Evolutionary conservation across 1,140 invertebrate species (phyloP).

Genomic region (Bombus difficillimus): DNA sequence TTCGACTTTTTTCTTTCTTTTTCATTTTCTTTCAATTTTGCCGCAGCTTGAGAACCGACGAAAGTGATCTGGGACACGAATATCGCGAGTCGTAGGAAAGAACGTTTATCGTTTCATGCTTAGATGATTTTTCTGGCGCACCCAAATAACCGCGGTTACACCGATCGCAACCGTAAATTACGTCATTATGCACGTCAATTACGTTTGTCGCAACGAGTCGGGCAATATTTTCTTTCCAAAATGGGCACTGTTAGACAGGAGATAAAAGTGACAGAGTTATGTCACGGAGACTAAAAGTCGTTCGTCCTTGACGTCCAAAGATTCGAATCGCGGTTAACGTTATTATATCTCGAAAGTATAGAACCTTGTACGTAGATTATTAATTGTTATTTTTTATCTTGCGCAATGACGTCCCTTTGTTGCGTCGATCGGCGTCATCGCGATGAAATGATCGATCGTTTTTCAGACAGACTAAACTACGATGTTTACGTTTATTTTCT

Average conservation of each 20-base stretch:
- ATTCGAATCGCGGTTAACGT: constrained; percentile 54
- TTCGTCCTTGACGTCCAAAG: constrained; percentile 48
- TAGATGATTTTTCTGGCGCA: background rate
- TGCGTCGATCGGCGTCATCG: background rate
- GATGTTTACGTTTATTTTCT: background rate
- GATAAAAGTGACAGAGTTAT: background rate
- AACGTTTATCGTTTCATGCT: background rate
- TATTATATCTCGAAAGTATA: constrained; percentile 23
- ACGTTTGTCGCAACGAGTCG: constrained; percentile 6
- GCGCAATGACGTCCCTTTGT: background rate
- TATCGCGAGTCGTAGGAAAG: constrained; percentile 14
- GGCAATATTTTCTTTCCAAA: constrained; percentile 26
- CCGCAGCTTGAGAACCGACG: background rate
- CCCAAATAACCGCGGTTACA: background rate
- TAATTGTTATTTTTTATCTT: constrained; percentile 62
- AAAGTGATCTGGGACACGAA: background rate
- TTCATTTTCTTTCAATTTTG: no score
- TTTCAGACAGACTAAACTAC: background rate
- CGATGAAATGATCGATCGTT: constrained; percentile 4
- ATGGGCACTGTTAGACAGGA: background rate
- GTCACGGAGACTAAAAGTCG: constrained; percentile 24
- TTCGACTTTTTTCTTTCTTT: no score
- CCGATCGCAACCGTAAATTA: constrained; percentile 46
- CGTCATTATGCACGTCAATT: constrained; percentile 36
- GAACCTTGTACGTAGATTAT: constrained; percentile 46